Evolutionary conservation across 2,113 vertebrate species (phyloP), one percentile per base, ranked within the genome.

Genomic region (Ictidomys tridecemlineatus): DNA sequence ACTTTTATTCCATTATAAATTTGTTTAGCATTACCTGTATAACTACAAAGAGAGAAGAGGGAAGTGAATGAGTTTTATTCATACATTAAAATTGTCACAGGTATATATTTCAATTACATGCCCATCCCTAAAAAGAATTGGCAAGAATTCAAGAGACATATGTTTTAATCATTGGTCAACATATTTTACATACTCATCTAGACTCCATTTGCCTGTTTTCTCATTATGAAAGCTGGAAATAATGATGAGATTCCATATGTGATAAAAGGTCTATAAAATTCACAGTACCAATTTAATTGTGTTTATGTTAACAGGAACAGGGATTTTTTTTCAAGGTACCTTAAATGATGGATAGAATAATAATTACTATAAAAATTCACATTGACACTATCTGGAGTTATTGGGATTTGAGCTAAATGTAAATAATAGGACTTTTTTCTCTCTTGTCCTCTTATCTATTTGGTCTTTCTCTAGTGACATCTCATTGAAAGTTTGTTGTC

Each of bases 231-330:
- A 56, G 70, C 30, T 28, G 53, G 1, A 12, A 77, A 73, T 72
- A 76, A 30, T 39, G 28, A 85, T 56, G 39, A 32, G 45, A 67
- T 65, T 34, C 12, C 56, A 30, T 39, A 67, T 16, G 4, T 87
- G 53, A 91, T 45, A 85, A 82, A 76, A 86, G 78, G 39, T 90
- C 32, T 58, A 67, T 37, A 90, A 90, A 86, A 24, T 65, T 87
- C 12, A 82, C 0, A 51, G 37, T 88, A 48, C 4, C n/a, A 14
- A 45, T 51, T 51, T 72, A 45, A 58, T 58, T 45, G 42, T 28
- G 16, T 26, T 92, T 6, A 37, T 30, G 22, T 87, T 78, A 58
- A 87, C 67, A 78, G 34, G 6, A 70, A 78, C 9, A 51, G 4
- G 39, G 2, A 37, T 93, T 67, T 61, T 61, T 61, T 91, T 42